Evolutionary conservation across 1,140 invertebrate species (phyloP).

Genomic region (Eumaeus atala): DNA sequence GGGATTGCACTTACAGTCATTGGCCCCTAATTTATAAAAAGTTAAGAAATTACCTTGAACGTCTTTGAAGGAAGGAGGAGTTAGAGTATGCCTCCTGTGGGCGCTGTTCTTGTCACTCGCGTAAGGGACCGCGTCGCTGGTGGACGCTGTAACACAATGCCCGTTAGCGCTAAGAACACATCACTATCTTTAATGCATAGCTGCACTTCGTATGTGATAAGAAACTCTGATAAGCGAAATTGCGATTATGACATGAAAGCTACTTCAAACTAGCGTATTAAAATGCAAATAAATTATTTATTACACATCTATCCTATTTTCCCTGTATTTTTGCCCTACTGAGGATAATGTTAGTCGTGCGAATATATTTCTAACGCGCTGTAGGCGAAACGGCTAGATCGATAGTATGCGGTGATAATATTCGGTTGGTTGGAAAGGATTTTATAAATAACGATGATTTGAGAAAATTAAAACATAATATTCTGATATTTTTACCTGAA

Average conservation of each 20-base stretch:
- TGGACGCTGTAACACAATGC: constrained; percentile 46
- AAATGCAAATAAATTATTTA: no score
- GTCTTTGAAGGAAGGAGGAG: constrained; percentile 54
- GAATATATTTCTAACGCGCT: no score
- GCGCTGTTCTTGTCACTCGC: constrained; percentile 38
- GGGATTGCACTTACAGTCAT: no score
- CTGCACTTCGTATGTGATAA: constrained; percentile 56
- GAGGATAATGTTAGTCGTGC: no score
- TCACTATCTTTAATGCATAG: constrained; percentile 50
- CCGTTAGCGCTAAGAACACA: constrained; percentile 25
- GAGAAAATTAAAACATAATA: no score
- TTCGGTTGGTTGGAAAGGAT: no score
- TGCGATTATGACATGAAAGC: background rate
- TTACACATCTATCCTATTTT: no score
- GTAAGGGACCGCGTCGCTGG: constrained; percentile 33
- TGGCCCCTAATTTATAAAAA: constrained; percentile 1
- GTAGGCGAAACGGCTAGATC: no score
- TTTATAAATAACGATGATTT: no score
- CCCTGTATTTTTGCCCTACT: no score
- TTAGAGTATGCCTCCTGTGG: constrained; percentile 34
- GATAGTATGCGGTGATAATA: no score
- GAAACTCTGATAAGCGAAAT: constrained; percentile 41
- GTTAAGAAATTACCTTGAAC: constrained; percentile 43
- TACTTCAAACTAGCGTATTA: no score
- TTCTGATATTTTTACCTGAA: constrained; percentile 41